These are phyloP conservation scores for Adelphocoris suturalis DNA, from an alignment of 2,888 invertebrate genomes.

Conservation along the genomic window DNA sequence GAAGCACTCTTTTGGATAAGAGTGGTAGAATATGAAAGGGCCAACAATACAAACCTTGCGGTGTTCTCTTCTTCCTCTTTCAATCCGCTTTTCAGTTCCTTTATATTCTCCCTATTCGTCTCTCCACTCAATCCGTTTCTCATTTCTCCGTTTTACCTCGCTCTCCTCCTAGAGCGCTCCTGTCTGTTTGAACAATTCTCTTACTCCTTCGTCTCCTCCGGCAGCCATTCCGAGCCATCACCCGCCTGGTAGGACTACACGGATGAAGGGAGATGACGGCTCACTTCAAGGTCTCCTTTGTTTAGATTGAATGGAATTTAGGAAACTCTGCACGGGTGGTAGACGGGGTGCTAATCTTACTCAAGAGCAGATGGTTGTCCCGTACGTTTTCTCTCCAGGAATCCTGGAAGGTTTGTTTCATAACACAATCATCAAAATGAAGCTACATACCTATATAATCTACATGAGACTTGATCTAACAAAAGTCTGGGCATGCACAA, in stretches of 20 bases:
- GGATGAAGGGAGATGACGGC: conserved; percentile 13
- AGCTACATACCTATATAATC: no score
- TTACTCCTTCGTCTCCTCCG: not conserved
- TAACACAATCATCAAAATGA: no score
- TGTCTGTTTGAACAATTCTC: conserved; percentile 38
- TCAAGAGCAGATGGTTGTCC: conserved; percentile 12
- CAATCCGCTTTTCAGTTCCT: conserved; percentile 2
- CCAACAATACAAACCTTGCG: conserved; percentile 19
- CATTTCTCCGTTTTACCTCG: not conserved
- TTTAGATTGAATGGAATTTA: conserved; percentile 31
- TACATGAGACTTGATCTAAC: no score
- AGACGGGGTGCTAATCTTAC: conserved; percentile 13
- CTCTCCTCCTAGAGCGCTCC: not conserved
- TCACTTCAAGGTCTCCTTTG: not conserved
- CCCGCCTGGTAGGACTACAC: not conserved
- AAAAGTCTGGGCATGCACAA: no score
- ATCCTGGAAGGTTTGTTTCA: not conserved
- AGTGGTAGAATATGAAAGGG: not conserved
- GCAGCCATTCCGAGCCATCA: not conserved
- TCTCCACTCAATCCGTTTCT: not conserved
- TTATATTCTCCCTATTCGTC: conserved; percentile 1
- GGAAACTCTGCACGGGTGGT: not conserved
- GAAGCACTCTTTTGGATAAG: not conserved
- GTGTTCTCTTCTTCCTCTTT: not conserved
- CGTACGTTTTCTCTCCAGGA: not conserved